Evolutionary conservation across 37 sponge, comb jelly and placozoan genomes (phyloP).

Genomic region (Bolinopsis microptera): DNA sequence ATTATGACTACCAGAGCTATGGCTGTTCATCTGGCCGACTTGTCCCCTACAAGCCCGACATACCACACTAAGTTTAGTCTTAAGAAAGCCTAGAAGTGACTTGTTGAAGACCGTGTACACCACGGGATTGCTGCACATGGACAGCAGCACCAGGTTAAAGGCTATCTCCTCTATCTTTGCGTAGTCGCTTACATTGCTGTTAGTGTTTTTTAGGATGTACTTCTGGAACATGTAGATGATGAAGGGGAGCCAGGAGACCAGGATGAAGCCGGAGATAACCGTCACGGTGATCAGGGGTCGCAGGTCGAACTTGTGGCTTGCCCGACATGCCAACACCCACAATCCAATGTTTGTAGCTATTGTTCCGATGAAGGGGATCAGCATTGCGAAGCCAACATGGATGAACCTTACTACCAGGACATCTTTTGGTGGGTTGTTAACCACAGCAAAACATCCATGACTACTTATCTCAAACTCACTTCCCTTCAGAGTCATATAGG

Average conservation of each 20-base stretch:
- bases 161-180: slow-evolving; percentile 14
- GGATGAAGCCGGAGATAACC: slow-evolving; percentile 5
- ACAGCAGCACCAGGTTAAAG: slow-evolving; percentile 13
- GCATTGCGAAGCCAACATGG: neutral
- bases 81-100: neutral
- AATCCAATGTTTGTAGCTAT: neutral
- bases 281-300: neutral
- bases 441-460: neutral
- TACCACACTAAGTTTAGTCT: neutral
- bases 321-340: slow-evolving; percentile 31
- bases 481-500: neutral
- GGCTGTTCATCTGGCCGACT: neutral
- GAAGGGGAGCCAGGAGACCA: slow-evolving; percentile 51
- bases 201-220: neutral
- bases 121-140: neutral
- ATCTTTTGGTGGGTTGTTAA: neutral
- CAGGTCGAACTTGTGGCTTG: neutral
- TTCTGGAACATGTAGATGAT: slow-evolving; percentile 44
- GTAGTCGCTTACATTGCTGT: no score
- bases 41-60: neutral
- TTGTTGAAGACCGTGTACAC: slow-evolving; percentile 33
- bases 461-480: neutral
- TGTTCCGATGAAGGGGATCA: slow-evolving; percentile 22
- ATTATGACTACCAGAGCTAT: neutral
- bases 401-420: neutral